Conservation (phyloP, 2,113 vertebrate genomes). For the Ptilorrhoa leucosticta region DNA sequence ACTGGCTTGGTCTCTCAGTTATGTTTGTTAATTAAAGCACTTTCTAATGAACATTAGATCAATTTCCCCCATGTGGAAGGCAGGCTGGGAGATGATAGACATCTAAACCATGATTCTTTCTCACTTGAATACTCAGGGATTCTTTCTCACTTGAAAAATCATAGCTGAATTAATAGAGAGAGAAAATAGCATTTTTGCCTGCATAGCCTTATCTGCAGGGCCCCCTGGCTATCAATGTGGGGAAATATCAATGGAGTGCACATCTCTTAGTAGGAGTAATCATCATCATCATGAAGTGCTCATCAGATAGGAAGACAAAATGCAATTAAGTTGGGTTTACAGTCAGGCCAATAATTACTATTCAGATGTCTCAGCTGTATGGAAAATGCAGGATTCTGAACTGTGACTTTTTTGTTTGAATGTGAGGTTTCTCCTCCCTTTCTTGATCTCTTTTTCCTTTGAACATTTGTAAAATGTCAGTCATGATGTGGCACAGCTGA, state of each 20-base stretch:
- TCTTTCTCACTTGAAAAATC: conserved; percentile 43
- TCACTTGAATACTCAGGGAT: background rate
- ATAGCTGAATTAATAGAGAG: conserved; percentile 50
- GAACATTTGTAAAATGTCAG: conserved; percentile 71
- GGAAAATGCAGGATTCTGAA: conserved; percentile 70
- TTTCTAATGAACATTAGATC: conserved; percentile 50
- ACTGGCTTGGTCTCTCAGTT: conserved; percentile 31
- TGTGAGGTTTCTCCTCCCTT: conserved; percentile 39
- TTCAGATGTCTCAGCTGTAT: conserved; percentile 74
- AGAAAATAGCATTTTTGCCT: conserved; percentile 49
- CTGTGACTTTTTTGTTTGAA: conserved; percentile 64
- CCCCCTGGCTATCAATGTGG: conserved; percentile 52
- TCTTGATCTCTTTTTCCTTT: conserved; percentile 51
- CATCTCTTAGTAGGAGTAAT: conserved; percentile 62
- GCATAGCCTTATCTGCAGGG: conserved; percentile 31
- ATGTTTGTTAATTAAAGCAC: conserved; percentile 63
- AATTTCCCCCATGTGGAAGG: background rate
- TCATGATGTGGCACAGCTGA: conserved; percentile 76
- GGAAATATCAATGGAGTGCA: conserved; percentile 65
- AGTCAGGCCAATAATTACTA: conserved; percentile 71
- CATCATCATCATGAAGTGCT: conserved; percentile 65
- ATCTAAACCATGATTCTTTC: background rate
- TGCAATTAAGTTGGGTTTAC: conserved; percentile 74
- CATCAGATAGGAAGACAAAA: conserved; percentile 73
- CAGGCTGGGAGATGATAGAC: conserved; percentile 12